phyloP scores from a whole-genome alignment of 2,797 vertebrate genomes.

The Peromyscus nudipes region DNA sequence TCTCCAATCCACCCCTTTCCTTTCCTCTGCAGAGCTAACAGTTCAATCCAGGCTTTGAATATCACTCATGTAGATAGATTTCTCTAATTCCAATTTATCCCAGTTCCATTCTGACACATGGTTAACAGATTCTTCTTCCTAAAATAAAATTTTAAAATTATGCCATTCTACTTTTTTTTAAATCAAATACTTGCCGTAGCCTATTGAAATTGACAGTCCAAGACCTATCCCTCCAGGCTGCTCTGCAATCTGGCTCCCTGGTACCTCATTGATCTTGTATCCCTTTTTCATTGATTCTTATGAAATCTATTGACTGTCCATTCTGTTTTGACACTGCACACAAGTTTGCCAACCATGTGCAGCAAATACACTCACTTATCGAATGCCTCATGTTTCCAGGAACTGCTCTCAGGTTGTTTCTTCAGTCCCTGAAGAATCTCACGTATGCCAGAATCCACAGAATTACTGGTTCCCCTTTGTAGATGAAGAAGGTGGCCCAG shows the following conservation, averaged over 20 bases:
- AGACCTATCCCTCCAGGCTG: not conserved
- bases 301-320: conserved; percentile 17
- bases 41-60: conserved; percentile 2
- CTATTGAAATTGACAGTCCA: conserved; percentile 32
- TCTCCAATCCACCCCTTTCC: not conserved
- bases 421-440: not conserved
- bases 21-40: not conserved
- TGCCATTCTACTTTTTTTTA: not conserved
- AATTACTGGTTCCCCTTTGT: not conserved
- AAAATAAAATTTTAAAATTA: not conserved
- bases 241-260: not conserved
- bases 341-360: not conserved
- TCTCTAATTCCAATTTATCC: conserved; percentile 48
- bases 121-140: conserved; percentile 55
- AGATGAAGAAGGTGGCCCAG: not conserved
- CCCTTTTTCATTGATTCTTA: not conserved
- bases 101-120: not conserved
- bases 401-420: not conserved
- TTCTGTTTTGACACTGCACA: conserved; percentile 5
- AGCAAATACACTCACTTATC: not conserved
- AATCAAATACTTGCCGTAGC: not conserved
- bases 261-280: not conserved
- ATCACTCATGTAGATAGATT: not conserved
- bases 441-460: not conserved
- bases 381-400: not conserved